Evolutionary conservation across 2,113 vertebrate genomes (phyloP).

Genomic region (Urocynchramus pylzowi): DNA sequence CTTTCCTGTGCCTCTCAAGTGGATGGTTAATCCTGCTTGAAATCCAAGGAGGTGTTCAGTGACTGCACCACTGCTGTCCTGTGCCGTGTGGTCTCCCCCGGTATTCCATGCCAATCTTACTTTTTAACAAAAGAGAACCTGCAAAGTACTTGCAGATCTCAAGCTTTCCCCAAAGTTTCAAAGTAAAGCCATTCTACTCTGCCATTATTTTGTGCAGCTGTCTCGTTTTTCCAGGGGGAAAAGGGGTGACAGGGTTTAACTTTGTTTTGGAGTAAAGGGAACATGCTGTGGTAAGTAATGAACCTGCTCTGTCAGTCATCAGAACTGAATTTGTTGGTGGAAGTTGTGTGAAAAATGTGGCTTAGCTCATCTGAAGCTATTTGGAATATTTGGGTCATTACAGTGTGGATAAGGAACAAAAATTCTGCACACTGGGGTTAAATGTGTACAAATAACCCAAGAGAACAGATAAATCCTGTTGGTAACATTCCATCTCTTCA

Average conservation of each 20-base stretch:
- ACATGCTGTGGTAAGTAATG: accelerated
- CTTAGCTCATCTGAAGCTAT: not conserved
- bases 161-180: constrained; percentile 17
- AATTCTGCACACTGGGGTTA: not conserved
- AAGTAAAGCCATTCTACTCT: constrained; percentile 19
- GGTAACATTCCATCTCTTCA: constrained; percentile 12
- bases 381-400: not conserved
- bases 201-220: not conserved
- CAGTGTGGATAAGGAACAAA: not conserved
- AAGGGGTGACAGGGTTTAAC: not conserved
- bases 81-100: not conserved
- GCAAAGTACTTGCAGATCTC: not conserved
- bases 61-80: not conserved
- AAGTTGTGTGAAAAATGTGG: not conserved
- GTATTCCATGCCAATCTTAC: not conserved
- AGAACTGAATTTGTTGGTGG: not conserved
- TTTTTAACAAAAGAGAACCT: not conserved
- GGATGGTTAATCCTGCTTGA: not conserved
- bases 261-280: not conserved
- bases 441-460: not conserved
- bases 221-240: not conserved
- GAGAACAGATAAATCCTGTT: not conserved
- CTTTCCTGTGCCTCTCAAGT: constrained; percentile 57
- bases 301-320: not conserved
- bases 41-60: not conserved